These are phyloP conservation scores for Drosophila limbata DNA, from an alignment of 2,888 invertebrate genomes.

Conservation along the genomic window DNA sequence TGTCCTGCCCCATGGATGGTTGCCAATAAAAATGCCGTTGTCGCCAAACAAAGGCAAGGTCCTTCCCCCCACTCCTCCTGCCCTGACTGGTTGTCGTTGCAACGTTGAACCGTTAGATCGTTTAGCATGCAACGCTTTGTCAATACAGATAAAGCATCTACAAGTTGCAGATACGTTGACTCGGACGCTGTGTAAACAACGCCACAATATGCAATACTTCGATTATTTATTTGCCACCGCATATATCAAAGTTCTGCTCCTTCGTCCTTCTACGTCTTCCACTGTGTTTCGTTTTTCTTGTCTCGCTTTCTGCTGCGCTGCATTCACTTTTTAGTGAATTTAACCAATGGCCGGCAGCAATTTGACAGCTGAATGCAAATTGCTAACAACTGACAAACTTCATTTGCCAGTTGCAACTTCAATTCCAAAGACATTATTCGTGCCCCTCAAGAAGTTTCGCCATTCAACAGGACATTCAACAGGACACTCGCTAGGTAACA, in stretches of 20 bases:
- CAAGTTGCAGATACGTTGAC: conserved; percentile 51
- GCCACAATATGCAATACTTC: conserved; percentile 53
- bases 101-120: not conserved
- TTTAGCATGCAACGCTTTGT: conserved; percentile 55
- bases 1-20: conserved; percentile 45
- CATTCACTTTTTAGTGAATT: conserved; percentile 22
- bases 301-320: conserved; percentile 18
- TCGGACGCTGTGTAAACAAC: conserved; percentile 28
- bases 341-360: conserved; percentile 19
- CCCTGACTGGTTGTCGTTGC: no score
- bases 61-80: no score
- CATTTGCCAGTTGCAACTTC: conserved; percentile 11
- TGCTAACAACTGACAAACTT: conserved; percentile 20
- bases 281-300: not conserved
- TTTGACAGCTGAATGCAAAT: conserved; percentile 55
- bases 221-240: conserved; percentile 54
- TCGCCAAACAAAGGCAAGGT: conserved; percentile 70
- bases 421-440: not conserved
- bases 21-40: conserved; percentile 70
- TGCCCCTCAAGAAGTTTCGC: not conserved
- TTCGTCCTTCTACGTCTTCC: not conserved
- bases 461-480: no score
- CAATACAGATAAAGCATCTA: conserved; percentile 70
- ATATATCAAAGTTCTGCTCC: conserved; percentile 7
- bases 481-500: not conserved